Evolutionary conservation across 2,888 invertebrate species (phyloP).

Genomic region (Lysandra bellargus): DNA sequence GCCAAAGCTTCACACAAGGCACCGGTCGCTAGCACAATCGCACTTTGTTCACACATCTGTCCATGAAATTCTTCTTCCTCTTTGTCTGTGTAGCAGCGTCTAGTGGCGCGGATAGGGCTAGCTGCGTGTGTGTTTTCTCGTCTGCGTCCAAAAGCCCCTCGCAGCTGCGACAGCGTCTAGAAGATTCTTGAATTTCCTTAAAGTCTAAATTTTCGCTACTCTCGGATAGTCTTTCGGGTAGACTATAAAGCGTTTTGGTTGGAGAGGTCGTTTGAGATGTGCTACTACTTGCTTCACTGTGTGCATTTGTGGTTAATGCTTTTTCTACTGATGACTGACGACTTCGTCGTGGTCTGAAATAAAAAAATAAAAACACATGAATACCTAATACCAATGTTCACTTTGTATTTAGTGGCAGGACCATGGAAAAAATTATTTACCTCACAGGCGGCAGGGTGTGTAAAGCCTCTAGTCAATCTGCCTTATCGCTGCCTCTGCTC

Average conservation of each 20-base stretch:
- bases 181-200: constrained; percentile 58
- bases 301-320: constrained; percentile 61
- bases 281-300: constrained; percentile 65
- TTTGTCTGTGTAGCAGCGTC: constrained; percentile 82
- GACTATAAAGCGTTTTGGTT: constrained; percentile 67
- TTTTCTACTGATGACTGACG: constrained; percentile 70
- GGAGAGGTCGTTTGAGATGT: constrained; percentile 69
- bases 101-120: constrained; percentile 80
- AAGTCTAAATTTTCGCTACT: constrained; percentile 65
- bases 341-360: constrained; percentile 69
- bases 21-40: constrained; percentile 84
- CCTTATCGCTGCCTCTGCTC: constrained; percentile 87
- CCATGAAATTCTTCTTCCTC: constrained; percentile 90
- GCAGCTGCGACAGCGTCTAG: constrained; percentile 81
- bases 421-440: constrained; percentile 42
- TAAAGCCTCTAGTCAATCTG: constrained; percentile 92
- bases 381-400: neutral
- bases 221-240: constrained; percentile 69
- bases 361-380: neutral
- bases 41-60: constrained; percentile 91
- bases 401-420: neutral
- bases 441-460: constrained; percentile 78
- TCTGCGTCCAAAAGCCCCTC: constrained; percentile 81
- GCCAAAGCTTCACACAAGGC: constrained; percentile 50
- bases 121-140: constrained; percentile 75